phyloP scores from a whole-genome alignment of 2,888 invertebrate species.

The Hirtodrosophila alboralis region DNA sequence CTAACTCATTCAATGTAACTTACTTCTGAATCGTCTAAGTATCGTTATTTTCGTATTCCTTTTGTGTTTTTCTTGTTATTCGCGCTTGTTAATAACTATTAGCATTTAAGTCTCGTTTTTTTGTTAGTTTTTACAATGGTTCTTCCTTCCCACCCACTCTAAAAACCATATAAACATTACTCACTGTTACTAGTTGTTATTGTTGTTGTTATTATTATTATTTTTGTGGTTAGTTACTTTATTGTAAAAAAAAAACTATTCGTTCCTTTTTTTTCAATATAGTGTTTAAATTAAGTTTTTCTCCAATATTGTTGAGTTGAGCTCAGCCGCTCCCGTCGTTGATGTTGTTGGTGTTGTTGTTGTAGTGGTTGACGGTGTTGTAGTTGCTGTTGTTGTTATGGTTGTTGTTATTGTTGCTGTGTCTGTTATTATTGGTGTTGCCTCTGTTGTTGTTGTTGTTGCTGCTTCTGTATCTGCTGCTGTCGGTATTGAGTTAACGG shows the following conservation, averaged over 20 bases:
- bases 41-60: slow-evolving; percentile 23
- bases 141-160: slow-evolving; percentile 30
- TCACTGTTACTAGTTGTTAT: slow-evolving; percentile 28
- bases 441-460: slow-evolving; percentile 5
- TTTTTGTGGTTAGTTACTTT: slow-evolving; percentile 46
- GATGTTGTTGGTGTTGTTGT: slow-evolving; percentile 33
- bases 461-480: background rate
- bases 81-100: slow-evolving; percentile 40
- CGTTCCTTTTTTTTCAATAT: slow-evolving; percentile 38
- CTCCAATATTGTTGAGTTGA: slow-evolving; percentile 51
- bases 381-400: background rate
- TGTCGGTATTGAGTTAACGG: slow-evolving; percentile 11
- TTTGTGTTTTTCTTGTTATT: slow-evolving; percentile 13
- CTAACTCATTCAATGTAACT: slow-evolving; percentile 18
- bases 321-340: slow-evolving; percentile 60
- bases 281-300: slow-evolving; percentile 63
- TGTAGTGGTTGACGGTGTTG: slow-evolving; percentile 40
- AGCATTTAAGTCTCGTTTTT: slow-evolving; percentile 54
- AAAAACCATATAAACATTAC: slow-evolving; percentile 37
- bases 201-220: slow-evolving; percentile 30
- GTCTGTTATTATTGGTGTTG: slow-evolving; percentile 46
- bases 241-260: slow-evolving; percentile 57
- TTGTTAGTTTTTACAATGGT: slow-evolving; percentile 44
- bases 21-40: slow-evolving; percentile 23
- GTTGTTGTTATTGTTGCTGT: slow-evolving; percentile 23